These are phyloP conservation scores for Acanthochromis polyacanthus DNA, from an alignment of 2,113 vertebrate genomes.

Conservation along the genomic window DNA sequence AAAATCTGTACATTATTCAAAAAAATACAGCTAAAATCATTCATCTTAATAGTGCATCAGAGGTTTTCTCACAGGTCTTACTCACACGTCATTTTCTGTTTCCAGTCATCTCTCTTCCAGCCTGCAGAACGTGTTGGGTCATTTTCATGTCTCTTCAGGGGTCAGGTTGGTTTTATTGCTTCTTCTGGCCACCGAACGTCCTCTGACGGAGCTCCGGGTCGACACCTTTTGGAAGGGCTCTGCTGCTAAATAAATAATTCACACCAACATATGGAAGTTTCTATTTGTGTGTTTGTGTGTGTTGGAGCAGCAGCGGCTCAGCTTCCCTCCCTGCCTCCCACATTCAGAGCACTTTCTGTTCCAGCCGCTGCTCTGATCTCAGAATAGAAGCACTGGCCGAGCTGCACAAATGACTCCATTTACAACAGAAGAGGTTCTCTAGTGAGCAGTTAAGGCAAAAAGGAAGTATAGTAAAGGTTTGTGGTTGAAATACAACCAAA, in stretches of 20 bases:
- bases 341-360: conserved; percentile 4
- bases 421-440: neutral
- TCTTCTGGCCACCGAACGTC: neutral
- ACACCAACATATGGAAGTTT: conserved; percentile 22
- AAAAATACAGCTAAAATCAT: too few relatives aligned
- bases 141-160: too few relatives aligned
- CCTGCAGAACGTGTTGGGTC: too few relatives aligned
- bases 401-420: neutral
- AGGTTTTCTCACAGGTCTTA: too few relatives aligned
- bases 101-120: too few relatives aligned
- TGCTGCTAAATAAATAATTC: conserved; percentile 37
- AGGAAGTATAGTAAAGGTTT: too few relatives aligned
- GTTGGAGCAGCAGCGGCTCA: neutral
- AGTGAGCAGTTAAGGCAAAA: too few relatives aligned
- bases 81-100: too few relatives aligned
- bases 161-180: neutral
- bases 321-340: neutral
- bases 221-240: conserved; percentile 6
- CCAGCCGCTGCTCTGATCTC: conserved; percentile 15
- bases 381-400: conserved; percentile 33
- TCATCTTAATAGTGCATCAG: too few relatives aligned
- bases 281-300: conserved; percentile 29
- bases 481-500: too few relatives aligned
- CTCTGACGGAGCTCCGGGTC: neutral
- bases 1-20: too few relatives aligned